Base-by-base conservation (phyloP, 2,113 vertebrate species). In the Oryzias melastigma region DNA sequence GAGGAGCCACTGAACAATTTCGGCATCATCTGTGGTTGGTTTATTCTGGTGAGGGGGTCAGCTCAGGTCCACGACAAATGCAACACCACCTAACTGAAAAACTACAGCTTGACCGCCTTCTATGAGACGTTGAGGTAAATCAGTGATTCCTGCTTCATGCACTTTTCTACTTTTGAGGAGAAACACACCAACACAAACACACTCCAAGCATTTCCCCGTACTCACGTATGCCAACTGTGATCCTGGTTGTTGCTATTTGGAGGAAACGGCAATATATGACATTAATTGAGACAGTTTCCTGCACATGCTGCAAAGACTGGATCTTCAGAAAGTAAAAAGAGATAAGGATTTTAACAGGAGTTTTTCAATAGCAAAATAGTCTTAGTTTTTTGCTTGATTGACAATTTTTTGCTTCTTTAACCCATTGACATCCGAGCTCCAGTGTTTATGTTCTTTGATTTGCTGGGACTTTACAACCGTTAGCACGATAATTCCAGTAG, bases 161-260 rank as follows among this genome's bases (percentile, higher is more conserved):
- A 95, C 78, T 69, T 82, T 51, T 77, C 92, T 88, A 93, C 88
- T 89, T n/a, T 91, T 18, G 86, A 18, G 68, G 75, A 76, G 58
- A 65, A 85, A 89, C 84, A 92, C 76, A 80, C 80, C 68, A 91
- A 95, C 92, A 92, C 85, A 87, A 92, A 78, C 73, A 87, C 86
- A 90, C 85, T 71, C 69, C 67, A 68, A 77, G 93, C 86, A 92
- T 91, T 91, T 91, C 89, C 90, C 87, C 86, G 95, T 93, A 92
- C 92, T 94, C 92, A 93, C 93, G 92, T 72, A 90, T 87, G 90
- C 85, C 73, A 93, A 96, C 94, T 98, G 90, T 87, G 88, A 75
- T 91, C 92, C 91, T 88, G 87, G 62, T 83, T 90, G 87, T 86
- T 88, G 90, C 88, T 90, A 91, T 81, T 91, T 87, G 91, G 80